Evolutionary conservation across 2,888 invertebrate species (phyloP), one percentile per base, ranked within the genome.

Genomic region (Amblyjoppa fuscipennis): DNA sequence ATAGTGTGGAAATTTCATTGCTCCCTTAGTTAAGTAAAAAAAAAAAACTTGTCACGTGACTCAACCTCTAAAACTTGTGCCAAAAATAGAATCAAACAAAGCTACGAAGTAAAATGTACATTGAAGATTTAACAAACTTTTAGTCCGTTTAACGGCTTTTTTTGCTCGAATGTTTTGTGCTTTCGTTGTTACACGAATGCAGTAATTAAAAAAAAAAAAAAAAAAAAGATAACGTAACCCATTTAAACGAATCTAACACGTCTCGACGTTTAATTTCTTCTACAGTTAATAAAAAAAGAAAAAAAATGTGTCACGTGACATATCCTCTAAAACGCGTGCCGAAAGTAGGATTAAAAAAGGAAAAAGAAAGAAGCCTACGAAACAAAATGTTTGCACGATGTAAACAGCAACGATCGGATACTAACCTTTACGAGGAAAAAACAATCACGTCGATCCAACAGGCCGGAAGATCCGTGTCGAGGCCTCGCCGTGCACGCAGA

Each of bases 381-480:
- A 34, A 38, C 49, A 59, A 59, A 74, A 45, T 3, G 1, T 7
- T 34, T 49, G 2, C 41, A 25, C 34, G 9, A 28, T 13, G 25
- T 59, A 11, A 13, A 25, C 25, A 59, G 11, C 59, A 56, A 5
- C 59, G 45, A 59, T 28, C 25, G 25, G 59, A 61, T 74, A 83
- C 83, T 83, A 49, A 83, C 83, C 83, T 83, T 68, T 69, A 56
- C 41, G 41, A 80, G 64, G 69, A 77, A 64, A 34, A 49, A 49
- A 49, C 45, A 59, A 28, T 73, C 51, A 49, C 76, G 71, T 68
- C 66, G 59, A 51, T 71, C 70, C 45, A 66, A 59, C 64, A 76
- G 25, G 59, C 38, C 25, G 56, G 71, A 68, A 71, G 80, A 84
- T 84, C 76, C 68, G 70, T 59, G 81, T 49, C 66, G 73, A 59